Percentiles rank a stretch among this genome's conserved stretches.
These are phyloP conservation scores for Blastomussa wellsi DNA, from an alignment of 92 coral and sea anemone genomes.

Conservation along the genomic window DNA sequence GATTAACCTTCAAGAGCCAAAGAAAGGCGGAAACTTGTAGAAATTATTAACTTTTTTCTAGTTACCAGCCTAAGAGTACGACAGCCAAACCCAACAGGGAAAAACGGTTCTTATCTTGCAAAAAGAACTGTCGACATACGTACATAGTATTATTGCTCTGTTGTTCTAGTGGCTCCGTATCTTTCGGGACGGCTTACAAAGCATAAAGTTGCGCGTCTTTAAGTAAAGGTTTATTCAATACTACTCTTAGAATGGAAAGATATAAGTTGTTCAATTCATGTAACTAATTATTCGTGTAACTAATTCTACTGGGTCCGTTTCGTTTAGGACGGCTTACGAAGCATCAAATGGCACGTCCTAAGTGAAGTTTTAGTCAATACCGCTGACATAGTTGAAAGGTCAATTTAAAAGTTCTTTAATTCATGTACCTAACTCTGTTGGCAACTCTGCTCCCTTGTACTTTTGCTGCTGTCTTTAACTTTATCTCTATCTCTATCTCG, in stretches of 20 bases:
- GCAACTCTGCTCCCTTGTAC: conserved; percentile 11
- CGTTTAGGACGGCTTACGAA: neutral
- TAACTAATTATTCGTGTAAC: neutral
- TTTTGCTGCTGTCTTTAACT: conserved; percentile 18
- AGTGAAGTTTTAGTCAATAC: neutral
- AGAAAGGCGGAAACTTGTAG: neutral
- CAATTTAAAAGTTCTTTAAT: neutral
- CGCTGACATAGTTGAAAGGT: neutral
- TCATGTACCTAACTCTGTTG: conserved; percentile 17
- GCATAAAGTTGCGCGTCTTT: no score
- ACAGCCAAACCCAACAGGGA: neutral
- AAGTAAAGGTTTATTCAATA: neutral
- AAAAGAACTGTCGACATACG: no score
- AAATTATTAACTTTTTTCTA: neutral
- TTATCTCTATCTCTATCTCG: conserved; percentile 9
- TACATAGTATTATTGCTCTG: no score
- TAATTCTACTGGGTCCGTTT: neutral
- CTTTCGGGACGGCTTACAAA: no score
- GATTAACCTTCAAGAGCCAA: neutral
- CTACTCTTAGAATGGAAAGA: neutral
- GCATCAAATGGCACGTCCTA: neutral
- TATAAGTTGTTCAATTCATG: no score
- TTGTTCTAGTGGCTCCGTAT: no score
- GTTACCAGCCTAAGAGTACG: neutral
- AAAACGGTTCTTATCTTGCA: neutral